Percentiles rank a stretch among this genome's conserved stretches.
Conservation (phyloP, 1,140 invertebrate species). For the Platorchestia sp. region DNA sequence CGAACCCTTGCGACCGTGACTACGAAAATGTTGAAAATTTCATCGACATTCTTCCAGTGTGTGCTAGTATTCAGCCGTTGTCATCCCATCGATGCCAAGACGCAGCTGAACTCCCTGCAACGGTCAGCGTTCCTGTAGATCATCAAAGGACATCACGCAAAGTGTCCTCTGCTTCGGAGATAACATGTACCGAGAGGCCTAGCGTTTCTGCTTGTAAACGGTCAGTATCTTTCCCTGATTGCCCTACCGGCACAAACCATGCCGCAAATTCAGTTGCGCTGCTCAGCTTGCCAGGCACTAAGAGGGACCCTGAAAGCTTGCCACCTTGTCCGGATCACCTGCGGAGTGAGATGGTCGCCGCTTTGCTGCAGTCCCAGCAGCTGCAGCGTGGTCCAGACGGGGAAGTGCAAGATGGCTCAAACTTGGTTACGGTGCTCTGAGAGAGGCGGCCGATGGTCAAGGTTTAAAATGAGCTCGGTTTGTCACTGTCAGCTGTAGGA, state of each 20-base stretch:
- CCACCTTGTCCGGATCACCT: neutral
- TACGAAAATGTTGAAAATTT: conserved; percentile 3
- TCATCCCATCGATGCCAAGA: neutral
- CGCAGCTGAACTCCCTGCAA: neutral
- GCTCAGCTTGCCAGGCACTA: neutral
- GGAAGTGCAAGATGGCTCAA: conserved; percentile 3
- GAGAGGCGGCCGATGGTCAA: neutral
- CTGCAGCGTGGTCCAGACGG: conserved; percentile 10
- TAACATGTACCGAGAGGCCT: neutral
- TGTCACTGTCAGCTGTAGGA: neutral
- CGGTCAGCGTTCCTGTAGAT: neutral
- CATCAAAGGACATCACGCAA: neutral
- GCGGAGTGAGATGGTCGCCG: neutral
- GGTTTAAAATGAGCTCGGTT: neutral
- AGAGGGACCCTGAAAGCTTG: neutral
- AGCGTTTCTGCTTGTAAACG: neutral
- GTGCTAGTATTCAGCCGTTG: neutral
- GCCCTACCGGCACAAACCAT: neutral
- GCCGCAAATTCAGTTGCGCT: neutral
- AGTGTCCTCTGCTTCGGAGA: neutral
- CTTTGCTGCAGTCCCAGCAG: neutral
- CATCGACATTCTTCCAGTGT: neutral
- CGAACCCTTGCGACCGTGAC: neutral
- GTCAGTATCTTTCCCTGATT: neutral
- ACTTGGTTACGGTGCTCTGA: conserved; percentile 16